A percentile compares a stretch with the other conserved stretches of the same genome.
Evolutionary conservation across 1,140 invertebrate species (phyloP).

Genomic region (Lepidurus couesii): DNA sequence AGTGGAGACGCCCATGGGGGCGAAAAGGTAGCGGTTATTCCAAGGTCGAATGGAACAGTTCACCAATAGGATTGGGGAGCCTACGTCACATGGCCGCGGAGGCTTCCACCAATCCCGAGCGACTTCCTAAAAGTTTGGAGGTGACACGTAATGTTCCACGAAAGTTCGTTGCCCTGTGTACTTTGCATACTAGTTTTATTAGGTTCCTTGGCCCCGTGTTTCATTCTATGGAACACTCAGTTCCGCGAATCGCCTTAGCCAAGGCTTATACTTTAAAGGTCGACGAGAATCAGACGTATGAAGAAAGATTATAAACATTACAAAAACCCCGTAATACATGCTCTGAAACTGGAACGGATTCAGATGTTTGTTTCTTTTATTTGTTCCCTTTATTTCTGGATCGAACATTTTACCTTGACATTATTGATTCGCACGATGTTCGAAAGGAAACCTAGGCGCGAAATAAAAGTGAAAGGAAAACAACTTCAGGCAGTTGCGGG

Average conservation of each 20-base stretch:
- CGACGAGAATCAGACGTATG: background rate
- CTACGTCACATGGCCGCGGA: constrained; percentile 1
- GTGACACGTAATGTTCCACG: background rate
- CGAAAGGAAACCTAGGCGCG: background rate
- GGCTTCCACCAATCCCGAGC: background rate
- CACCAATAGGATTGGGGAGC: background rate
- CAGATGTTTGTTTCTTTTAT: too few relatives aligned
- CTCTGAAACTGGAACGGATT: background rate
- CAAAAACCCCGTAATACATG: background rate
- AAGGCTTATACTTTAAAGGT: background rate
- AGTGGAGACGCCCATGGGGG: constrained; percentile 20
- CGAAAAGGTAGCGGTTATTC: constrained; percentile 21
- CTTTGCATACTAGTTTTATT: constrained; percentile 8
- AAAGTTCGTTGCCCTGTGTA: constrained; percentile 15
- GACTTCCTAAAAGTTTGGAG: background rate
- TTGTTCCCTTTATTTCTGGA: too few relatives aligned
- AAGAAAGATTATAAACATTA: background rate
- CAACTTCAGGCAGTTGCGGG: too few relatives aligned
- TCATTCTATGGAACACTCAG: background rate
- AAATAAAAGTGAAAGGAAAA: background rate
- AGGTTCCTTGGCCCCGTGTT: constrained; percentile 8
- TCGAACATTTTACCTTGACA: background rate
- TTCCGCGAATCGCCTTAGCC: background rate
- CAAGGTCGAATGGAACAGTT: constrained; percentile 21
- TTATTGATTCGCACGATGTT: background rate